These are phyloP conservation scores for Ornithoptera priamus DNA, from an alignment of 2,888 invertebrate genomes.

Conservation along the genomic window DNA sequence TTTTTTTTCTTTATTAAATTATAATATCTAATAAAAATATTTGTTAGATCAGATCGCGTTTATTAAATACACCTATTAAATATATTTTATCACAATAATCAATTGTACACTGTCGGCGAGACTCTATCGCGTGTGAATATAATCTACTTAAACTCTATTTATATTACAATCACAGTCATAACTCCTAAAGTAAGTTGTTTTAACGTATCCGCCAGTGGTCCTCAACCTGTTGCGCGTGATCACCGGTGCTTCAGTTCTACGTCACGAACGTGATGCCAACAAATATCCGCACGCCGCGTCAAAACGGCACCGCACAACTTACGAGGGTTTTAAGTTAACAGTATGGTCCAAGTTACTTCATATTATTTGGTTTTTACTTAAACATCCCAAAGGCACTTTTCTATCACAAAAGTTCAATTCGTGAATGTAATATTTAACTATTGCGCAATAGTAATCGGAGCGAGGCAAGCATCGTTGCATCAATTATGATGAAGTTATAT, in stretches of 20 bases:
- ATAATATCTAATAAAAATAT: not conserved
- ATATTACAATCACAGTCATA: slow-evolving; percentile 28
- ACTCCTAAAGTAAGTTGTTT: not conserved
- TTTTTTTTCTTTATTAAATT: not conserved
- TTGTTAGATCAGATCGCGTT: not conserved
- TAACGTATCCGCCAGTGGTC: not conserved
- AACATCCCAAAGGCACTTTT: slow-evolving; percentile 18
- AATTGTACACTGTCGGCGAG: slow-evolving; percentile 17
- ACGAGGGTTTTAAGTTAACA: not conserved
- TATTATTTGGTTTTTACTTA: slow-evolving; percentile 14
- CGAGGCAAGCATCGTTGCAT: not conserved
- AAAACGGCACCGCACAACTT: not conserved
- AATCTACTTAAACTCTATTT: slow-evolving; percentile 19
- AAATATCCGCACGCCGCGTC: not conserved
- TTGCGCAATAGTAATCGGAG: not conserved
- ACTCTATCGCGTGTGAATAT: slow-evolving; percentile 2
- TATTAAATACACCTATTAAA: slow-evolving; percentile 22
- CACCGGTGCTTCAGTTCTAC: not conserved
- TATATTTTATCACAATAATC: slow-evolving; percentile 26
- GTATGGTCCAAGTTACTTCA: slow-evolving; percentile 2
- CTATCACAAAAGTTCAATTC: slow-evolving; percentile 13
- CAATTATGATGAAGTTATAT: not conserved
- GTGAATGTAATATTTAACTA: not conserved
- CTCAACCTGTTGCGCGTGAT: not conserved
- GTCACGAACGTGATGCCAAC: not conserved